These are phyloP conservation scores for Neoaliturus tenellus DNA, from an alignment of 2,888 invertebrate genomes.

Conservation along the genomic window DNA sequence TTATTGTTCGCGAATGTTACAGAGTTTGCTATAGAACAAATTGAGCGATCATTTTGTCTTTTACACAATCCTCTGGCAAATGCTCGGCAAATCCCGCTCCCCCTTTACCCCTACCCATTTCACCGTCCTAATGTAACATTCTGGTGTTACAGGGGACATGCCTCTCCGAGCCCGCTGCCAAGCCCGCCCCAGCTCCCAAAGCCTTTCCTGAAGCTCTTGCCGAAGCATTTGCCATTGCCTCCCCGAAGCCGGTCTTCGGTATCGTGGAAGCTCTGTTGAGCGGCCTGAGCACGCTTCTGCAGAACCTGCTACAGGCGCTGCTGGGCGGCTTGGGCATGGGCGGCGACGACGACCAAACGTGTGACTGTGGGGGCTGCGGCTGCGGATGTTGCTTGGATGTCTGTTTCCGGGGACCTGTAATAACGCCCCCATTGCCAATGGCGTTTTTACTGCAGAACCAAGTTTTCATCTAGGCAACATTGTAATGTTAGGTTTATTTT, in stretches of 20 bases:
- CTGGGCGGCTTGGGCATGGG: background rate
- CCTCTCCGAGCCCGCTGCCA: conserved; percentile 3
- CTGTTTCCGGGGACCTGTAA: background rate
- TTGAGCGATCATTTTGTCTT: too few species aligned
- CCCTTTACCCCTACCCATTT: background rate
- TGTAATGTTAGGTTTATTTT: too few species aligned
- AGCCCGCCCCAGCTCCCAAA: conserved; percentile 17
- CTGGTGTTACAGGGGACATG: conserved; percentile 33
- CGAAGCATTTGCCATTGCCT: conserved; percentile 12
- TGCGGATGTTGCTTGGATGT: background rate
- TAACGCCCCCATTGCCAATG: background rate
- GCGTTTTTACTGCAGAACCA: background rate
- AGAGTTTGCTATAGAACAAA: too few species aligned
- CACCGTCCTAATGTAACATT: conserved; percentile 24
- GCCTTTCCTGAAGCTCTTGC: conserved; percentile 27
- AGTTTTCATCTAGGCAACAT: background rate
- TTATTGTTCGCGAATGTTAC: too few species aligned
- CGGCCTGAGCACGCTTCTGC: conserved; percentile 1
- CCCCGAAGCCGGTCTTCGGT: background rate
- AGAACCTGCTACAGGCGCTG: background rate
- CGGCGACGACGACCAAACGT: background rate
- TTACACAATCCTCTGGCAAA: background rate
- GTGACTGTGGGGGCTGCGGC: background rate
- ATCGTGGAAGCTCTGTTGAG: background rate
- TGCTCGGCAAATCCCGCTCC: background rate